phyloP scores from a whole-genome alignment of 2,888 invertebrate species.

The Acronicta psi region DNA sequence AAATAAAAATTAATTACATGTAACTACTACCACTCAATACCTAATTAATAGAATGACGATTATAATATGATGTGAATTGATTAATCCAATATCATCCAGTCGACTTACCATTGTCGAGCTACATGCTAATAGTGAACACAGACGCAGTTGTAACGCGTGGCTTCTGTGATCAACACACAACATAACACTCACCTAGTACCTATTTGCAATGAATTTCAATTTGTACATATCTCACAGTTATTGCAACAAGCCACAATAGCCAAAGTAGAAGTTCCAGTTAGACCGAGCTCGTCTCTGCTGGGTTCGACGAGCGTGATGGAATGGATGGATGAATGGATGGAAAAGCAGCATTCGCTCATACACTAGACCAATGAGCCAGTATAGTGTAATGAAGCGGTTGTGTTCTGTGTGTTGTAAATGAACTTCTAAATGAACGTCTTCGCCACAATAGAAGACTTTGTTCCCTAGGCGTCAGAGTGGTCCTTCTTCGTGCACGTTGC shows the following conservation, averaged over 20 bases:
- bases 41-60: conserved; percentile 18
- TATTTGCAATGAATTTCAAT: conserved; percentile 29
- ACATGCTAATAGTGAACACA: conserved; percentile 16
- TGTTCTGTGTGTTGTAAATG: too few relatives aligned
- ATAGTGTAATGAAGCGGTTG: too few relatives aligned
- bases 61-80: conserved; percentile 1
- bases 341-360: too few relatives aligned
- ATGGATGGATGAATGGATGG: too few relatives aligned
- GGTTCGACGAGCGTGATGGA: too few relatives aligned
- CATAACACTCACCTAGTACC: conserved; percentile 19
- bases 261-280: background rate
- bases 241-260: conserved; percentile 2
- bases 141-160: conserved; percentile 3
- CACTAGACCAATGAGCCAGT: too few relatives aligned
- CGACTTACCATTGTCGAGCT: conserved; percentile 1
- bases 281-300: too few relatives aligned
- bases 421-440: too few relatives aligned
- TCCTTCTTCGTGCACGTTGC: conserved; percentile 2
- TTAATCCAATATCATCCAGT: conserved; percentile 20
- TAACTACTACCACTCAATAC: conserved; percentile 4
- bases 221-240: conserved; percentile 20
- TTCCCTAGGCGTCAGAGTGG: background rate
- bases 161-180: conserved; percentile 8
- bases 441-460: too few relatives aligned
- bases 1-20: conserved; percentile 15